Percentiles rank a stretch among this genome's conserved stretches.
phyloP scores from a whole-genome alignment of 1,140 invertebrate genomes.

The Meloidogyne hapla region DNA sequence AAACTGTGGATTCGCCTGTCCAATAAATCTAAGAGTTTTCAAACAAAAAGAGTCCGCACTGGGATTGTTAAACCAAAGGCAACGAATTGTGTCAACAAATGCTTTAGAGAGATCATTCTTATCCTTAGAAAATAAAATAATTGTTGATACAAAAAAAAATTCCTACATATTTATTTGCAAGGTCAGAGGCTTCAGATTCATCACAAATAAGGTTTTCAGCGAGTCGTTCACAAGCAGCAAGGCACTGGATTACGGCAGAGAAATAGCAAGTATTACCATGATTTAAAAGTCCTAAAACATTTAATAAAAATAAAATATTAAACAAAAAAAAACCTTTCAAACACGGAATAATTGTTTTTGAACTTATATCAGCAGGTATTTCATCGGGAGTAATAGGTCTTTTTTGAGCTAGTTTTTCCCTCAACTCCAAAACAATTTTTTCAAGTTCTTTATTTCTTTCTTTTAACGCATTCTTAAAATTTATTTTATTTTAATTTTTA shows the following conservation, averaged over 20 bases:
- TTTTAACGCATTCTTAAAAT: too few relatives aligned
- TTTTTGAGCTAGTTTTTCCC: too few relatives aligned
- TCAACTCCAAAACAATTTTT: too few relatives aligned
- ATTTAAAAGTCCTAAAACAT: slow-evolving; percentile 69
- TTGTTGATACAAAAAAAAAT: slow-evolving; percentile 3
- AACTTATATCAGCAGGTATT: not conserved
- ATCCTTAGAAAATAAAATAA: slow-evolving; percentile 13
- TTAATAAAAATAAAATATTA: not conserved
- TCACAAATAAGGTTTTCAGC: slow-evolving; percentile 89
- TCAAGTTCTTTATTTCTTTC: too few relatives aligned
- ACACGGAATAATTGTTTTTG: not conserved
- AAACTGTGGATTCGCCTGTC: slow-evolving; percentile 84
- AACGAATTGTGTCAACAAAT: slow-evolving; percentile 81
- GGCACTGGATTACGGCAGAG: slow-evolving; percentile 88
- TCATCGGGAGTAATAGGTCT: slow-evolving; percentile 10
- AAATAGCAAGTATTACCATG: slow-evolving; percentile 96
- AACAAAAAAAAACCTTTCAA: slow-evolving; percentile 16
- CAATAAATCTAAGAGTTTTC: slow-evolving; percentile 79
- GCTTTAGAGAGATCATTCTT: slow-evolving; percentile 31
- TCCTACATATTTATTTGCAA: not conserved
- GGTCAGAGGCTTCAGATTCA: slow-evolving; percentile 75
- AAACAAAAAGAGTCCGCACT: slow-evolving; percentile 80
- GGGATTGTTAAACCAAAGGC: slow-evolving; percentile 88
- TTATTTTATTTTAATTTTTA: too few relatives aligned
- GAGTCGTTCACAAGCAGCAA: slow-evolving; percentile 86